A percentile compares a stretch with the other conserved stretches of the same genome.
Conservation (phyloP, 2,888 invertebrate species). For the Aproaerema taeniolella region DNA sequence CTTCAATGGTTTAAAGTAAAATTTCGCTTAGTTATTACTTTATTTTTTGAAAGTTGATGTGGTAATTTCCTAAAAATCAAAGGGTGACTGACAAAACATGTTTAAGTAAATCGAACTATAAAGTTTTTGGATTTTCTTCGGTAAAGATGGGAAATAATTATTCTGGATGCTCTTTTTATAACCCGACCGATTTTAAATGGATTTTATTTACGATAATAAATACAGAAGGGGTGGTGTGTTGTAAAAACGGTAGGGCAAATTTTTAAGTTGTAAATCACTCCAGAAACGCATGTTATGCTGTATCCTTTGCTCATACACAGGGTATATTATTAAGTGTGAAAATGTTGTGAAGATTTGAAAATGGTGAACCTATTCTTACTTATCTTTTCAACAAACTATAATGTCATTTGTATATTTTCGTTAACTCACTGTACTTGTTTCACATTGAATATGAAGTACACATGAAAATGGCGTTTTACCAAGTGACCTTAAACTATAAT, state of each 20-base stretch:
- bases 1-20: constrained; percentile 25
- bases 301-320: too few relatives aligned
- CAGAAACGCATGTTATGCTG: too few relatives aligned
- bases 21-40: too few relatives aligned
- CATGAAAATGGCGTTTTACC: too few relatives aligned
- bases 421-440: too few relatives aligned
- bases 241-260: constrained; percentile 64
- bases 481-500: too few relatives aligned
- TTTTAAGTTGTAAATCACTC: constrained; percentile 36
- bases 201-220: constrained; percentile 45
- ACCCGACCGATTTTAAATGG: constrained; percentile 35
- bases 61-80: constrained; percentile 26
- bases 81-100: constrained; percentile 47
- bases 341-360: too few relatives aligned
- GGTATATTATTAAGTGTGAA: too few relatives aligned
- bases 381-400: too few relatives aligned
- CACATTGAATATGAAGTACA: too few relatives aligned
- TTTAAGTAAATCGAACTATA: constrained; percentile 46
- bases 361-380: too few relatives aligned
- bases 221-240: constrained; percentile 37
- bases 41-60: background rate
- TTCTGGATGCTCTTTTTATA: constrained; percentile 33
- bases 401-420: too few relatives aligned
- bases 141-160: constrained; percentile 43
- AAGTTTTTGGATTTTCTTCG: constrained; percentile 38